A percentile compares a stretch with the other conserved stretches of the same genome.
Conservation (phyloP, 2,888 invertebrate species). For the Drosophila maculinotata region DNA sequence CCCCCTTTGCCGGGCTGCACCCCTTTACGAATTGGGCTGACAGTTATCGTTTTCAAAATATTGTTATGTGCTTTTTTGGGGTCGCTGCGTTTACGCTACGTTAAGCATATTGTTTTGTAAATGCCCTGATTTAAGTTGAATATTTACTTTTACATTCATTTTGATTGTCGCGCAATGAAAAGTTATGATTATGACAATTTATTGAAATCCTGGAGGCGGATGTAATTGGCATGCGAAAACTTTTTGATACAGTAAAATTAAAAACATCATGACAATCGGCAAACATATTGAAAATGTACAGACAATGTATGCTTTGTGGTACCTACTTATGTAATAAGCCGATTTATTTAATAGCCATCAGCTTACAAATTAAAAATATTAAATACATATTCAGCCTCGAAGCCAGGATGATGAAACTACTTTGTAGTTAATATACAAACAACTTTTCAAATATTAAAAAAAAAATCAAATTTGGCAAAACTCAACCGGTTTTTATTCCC, state of each 20-base stretch:
- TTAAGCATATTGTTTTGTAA: conserved; percentile 61
- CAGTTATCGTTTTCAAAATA: conserved; percentile 78
- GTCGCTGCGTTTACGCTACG: conserved; percentile 57
- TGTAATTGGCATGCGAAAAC: conserved; percentile 22
- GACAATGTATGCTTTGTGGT: too few relatives aligned
- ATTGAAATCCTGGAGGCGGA: conserved; percentile 23
- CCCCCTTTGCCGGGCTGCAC: conserved; percentile 5
- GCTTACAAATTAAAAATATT: not conserved
- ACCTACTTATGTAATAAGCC: not conserved
- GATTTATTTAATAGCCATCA: not conserved
- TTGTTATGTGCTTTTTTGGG: conserved; percentile 61
- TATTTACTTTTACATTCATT: conserved; percentile 58
- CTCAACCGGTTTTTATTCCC: too few relatives aligned
- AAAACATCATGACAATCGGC: not conserved
- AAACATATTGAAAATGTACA: not conserved
- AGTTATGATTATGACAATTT: conserved; percentile 55
- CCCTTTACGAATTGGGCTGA: conserved; percentile 54
- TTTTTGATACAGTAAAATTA: conserved; percentile 2
- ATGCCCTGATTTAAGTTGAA: conserved; percentile 63
- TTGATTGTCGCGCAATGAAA: conserved; percentile 61
- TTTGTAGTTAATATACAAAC: too few relatives aligned
- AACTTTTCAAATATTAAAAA: too few relatives aligned
- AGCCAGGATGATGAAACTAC: too few relatives aligned
- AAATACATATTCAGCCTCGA: too few relatives aligned
- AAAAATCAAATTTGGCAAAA: too few relatives aligned